Conservation (phyloP, 2,888 invertebrate species). For the Limulus polyphemus region DNA sequence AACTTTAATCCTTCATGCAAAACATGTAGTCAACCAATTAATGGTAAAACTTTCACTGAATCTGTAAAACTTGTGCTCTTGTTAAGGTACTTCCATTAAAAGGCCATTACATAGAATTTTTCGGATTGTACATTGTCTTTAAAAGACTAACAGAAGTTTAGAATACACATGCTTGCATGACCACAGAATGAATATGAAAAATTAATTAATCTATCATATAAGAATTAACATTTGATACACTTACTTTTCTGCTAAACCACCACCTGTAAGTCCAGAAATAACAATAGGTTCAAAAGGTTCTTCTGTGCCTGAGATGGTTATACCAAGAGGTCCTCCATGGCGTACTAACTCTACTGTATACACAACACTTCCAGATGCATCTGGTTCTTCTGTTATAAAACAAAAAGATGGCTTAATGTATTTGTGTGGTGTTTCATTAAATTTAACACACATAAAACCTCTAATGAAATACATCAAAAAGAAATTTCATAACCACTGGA, state of each 20-base stretch:
- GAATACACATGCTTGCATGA: too few species aligned
- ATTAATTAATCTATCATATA: background rate
- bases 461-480: too few species aligned
- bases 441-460: too few species aligned
- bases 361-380: slow-evolving; percentile 1
- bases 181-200: background rate
- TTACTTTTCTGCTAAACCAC: slow-evolving; percentile 54
- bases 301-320: slow-evolving; percentile 79
- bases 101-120: background rate
- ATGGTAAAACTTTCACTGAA: too few species aligned
- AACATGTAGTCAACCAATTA: too few species aligned
- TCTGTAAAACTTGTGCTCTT: too few species aligned
- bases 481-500: too few species aligned
- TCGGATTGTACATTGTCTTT: background rate
- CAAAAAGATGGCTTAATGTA: background rate
- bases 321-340: slow-evolving; percentile 66
- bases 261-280: slow-evolving; percentile 66
- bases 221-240: background rate
- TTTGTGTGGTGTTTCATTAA: too few species aligned
- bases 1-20: too few species aligned
- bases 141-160: too few species aligned
- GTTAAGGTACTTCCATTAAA: too few species aligned
- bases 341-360: slow-evolving; percentile 38
- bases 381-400: slow-evolving; percentile 41
- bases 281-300: slow-evolving; percentile 67